These are phyloP conservation scores for Nephila pilipes DNA, from an alignment of 1,140 invertebrate genomes.

Conservation along the genomic window DNA sequence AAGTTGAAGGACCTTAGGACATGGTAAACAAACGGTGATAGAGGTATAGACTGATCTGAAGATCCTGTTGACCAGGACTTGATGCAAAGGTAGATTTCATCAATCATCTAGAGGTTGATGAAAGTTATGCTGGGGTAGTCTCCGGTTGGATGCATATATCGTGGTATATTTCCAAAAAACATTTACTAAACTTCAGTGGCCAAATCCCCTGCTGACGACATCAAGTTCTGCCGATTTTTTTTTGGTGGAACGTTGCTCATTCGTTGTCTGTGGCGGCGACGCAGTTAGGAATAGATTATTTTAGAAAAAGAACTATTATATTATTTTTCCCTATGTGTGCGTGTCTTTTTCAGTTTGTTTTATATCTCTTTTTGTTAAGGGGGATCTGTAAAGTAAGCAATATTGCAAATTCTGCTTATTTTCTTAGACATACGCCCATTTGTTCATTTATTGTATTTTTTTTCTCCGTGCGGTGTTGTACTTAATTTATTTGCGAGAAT, in stretches of 20 bases:
- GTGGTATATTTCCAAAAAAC: slow-evolving; percentile 27
- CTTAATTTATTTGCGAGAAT: background rate
- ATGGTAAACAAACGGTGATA: background rate
- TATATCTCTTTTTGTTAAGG: background rate
- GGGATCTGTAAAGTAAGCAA: background rate
- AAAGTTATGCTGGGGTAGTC: background rate
- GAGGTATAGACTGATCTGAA: background rate
- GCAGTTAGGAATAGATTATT: slow-evolving; percentile 39
- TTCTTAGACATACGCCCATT: background rate
- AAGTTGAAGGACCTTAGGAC: background rate
- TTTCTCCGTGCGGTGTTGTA: background rate
- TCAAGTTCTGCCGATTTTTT: background rate
- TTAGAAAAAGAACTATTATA: background rate
- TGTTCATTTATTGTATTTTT: background rate
- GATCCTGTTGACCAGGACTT: slow-evolving; percentile 44
- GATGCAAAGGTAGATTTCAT: background rate
- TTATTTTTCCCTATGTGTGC: background rate
- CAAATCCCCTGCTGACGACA: slow-evolving; percentile 54
- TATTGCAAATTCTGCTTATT: too few relatives aligned
- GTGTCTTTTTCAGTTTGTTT: background rate
- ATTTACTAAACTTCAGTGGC: slow-evolving; percentile 45
- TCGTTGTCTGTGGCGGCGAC: slow-evolving; percentile 48
- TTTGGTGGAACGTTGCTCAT: slow-evolving; percentile 15
- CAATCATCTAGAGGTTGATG: background rate
- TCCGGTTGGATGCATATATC: background rate